Evolutionary conservation across 23 tunicate species (phyloP), one percentile per base, ranked within the genome.

Genomic region (Oikopleura vanhoeffeni): DNA sequence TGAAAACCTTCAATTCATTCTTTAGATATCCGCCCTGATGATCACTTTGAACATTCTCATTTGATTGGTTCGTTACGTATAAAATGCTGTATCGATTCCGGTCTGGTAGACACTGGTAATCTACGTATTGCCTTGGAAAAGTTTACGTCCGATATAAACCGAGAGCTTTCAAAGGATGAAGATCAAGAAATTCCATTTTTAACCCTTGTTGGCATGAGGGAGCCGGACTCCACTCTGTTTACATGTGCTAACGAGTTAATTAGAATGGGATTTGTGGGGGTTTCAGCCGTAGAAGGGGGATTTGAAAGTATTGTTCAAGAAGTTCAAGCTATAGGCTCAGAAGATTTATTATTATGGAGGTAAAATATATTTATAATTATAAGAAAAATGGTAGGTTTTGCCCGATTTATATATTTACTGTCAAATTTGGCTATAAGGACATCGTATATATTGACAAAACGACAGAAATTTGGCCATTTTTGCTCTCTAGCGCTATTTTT

Each of bases 1-100:
- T n/a, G n/a, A n/a, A n/a, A n/a, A n/a, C n/a, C n/a, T n/a, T n/a
- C n/a, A n/a, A n/a, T n/a, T n/a, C n/a, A n/a, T n/a, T n/a, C n/a
- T 49, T 49, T 32, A 71, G 79, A 71, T 30, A 71, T 71, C 32
- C 79, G 79, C 34, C 79, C 79, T 30, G 79, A 71, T 4, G 79
- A 18, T 38, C 3, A 71, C 4, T 71, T 71, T 30, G 79, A 71
- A 2, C 34, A 71, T 4, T 24, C 79, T 30, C 79, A 71, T 71
- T 38, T 71, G 34, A 71, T 71, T 30, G 79, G 79, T 4, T 71
- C 79, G 34, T 38, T 71, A 32, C 79, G 79, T 24, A 33, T 71
- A 2, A 2, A 3, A 33, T 71, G 79, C 38, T 71, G 34, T 28
- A 71, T 71, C 38, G 34, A 71, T 2, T 18, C 27, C 35, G 79